Base-by-base conservation (phyloP, 2,888 invertebrate genomes). In the Rhagium mordax region DNA sequence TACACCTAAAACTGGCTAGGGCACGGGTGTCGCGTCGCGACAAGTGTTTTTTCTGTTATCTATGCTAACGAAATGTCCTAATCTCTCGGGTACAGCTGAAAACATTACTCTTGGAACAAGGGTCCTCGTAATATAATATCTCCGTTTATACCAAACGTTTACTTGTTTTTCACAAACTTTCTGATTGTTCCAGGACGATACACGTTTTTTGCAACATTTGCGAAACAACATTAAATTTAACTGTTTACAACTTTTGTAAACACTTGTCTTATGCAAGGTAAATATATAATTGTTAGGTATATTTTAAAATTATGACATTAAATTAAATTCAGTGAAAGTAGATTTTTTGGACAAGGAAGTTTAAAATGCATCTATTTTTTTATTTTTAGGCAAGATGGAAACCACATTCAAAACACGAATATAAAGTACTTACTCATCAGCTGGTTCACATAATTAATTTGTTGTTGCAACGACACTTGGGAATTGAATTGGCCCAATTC, bases 21-120 rank as follows among this genome's bases (percentile, higher is more conserved):
- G 85, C 85, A 84, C 84, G 84, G 82, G 83, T 84, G 84, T 84
- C 80, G 81, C 82, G 84, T 84, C 80, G 81, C 82, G 86, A 86
- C 87, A 87, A 87, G 86, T 87, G 86, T 87, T 87, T 87, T 86
- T 86, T 85, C 84, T 76, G 79, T 82, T 83, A 87, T 87, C 86
- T 86, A 85, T 85, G 83, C 84, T 83, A 85, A 84, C 84, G 84
- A 84, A 85, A 84, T 80, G 83, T 81, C 81, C 81, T 83, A 85
- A 85, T 86, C 85, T 85, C 85, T 76, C 74, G 84, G 83, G 83
- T 83, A 83, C 83, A 82, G 83, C 84, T 77, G 78, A 82, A 81
- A 81, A 81, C 79, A 82, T 81, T 81, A 81, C 78, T 79, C 75
- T 77, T 76, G 70, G 75, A 76, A 81, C 81, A 79, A 78, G 80